phyloP scores from a whole-genome alignment of 2,797 vertebrate species.

The Helicolenus hilgendorfi region DNA sequence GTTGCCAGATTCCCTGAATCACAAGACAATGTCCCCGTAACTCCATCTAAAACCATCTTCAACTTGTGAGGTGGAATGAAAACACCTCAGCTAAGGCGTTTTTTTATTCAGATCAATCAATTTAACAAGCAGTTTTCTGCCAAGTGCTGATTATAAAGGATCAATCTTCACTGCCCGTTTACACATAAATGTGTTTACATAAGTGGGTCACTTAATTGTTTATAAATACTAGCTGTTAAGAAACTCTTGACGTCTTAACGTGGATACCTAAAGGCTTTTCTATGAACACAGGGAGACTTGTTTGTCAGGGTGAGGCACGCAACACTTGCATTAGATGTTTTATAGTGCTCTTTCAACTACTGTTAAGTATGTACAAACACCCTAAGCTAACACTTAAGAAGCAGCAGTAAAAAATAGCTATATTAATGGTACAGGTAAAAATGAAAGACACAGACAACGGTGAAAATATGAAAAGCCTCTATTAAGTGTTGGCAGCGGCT shows the following conservation, averaged over 20 bases:
- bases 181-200: constrained; percentile 75
- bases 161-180: constrained; percentile 52
- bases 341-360: constrained; percentile 76
- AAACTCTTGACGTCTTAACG: constrained; percentile 59
- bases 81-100: constrained; percentile 32
- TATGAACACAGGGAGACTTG: constrained; percentile 69
- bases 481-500: constrained; percentile 84
- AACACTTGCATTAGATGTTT: constrained; percentile 70
- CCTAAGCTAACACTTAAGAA: constrained; percentile 65
- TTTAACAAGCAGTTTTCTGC: constrained; percentile 49
- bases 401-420: constrained; percentile 51
- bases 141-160: constrained; percentile 53
- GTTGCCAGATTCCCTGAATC: background rate
- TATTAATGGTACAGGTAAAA: constrained; percentile 77
- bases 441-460: constrained; percentile 79
- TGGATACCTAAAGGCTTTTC: constrained; percentile 75
- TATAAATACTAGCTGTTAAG: constrained; percentile 63
- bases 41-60: background rate
- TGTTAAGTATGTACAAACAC: constrained; percentile 61
- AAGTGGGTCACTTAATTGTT: constrained; percentile 76
- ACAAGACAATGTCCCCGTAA: background rate
- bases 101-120: constrained; percentile 43
- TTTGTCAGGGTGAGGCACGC: constrained; percentile 77
- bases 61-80: constrained; percentile 28
- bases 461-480: constrained; percentile 84